These are phyloP conservation scores for Trachythela sp. DNA, from an alignment of 64 coral and sea anemone species.

Conservation along the genomic window DNA sequence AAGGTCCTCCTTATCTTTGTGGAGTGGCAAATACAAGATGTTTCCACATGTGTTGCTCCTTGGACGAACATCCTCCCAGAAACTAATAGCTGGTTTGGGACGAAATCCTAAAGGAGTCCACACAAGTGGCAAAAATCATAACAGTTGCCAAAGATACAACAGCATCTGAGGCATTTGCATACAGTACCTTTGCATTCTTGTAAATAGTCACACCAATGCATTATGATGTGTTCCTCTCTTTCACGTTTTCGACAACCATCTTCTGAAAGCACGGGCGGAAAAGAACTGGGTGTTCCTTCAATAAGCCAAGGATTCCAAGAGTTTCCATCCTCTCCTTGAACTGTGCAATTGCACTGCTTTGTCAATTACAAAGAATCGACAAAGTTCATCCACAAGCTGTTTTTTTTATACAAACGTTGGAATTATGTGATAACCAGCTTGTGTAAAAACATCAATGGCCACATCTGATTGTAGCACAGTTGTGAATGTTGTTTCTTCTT, in stretches of 20 bases:
- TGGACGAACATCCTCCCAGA: not conserved
- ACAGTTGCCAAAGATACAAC: not conserved
- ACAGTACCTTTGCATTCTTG: not conserved
- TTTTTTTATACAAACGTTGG: not conserved
- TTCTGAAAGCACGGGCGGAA: not conserved
- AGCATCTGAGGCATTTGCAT: not conserved
- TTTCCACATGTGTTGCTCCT: not conserved
- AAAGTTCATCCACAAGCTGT: not conserved
- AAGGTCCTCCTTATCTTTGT: not conserved
- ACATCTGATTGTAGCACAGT: not conserved
- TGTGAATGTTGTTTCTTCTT: not conserved
- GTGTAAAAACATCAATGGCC: not conserved
- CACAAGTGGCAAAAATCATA: not conserved
- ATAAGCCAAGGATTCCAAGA: not conserved
- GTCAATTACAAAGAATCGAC: constrained; percentile 1
- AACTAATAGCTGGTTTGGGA: not conserved
- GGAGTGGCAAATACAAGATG: not conserved
- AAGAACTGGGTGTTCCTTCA: not conserved
- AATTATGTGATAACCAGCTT: not conserved
- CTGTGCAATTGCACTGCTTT: not conserved
- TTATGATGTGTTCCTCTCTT: not conserved
- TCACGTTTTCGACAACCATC: not conserved
- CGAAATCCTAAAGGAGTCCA: not conserved
- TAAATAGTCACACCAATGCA: not conserved
- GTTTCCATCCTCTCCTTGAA: not conserved